Conservation (phyloP, 2,888 invertebrate species). For the Eurytoma californica region DNA sequence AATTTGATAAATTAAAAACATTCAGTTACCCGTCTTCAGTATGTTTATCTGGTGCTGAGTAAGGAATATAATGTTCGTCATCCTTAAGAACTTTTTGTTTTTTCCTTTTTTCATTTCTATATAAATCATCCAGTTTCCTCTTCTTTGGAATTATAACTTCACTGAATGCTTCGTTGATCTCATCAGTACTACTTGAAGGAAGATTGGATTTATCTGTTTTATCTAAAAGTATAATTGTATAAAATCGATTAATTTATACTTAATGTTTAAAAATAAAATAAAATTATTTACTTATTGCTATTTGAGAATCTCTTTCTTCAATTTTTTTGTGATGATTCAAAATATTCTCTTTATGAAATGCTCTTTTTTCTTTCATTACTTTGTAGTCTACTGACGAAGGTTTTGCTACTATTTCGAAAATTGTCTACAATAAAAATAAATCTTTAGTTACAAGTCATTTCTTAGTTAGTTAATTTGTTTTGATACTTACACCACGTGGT, state of each 20-base stretch:
- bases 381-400: slow-evolving; percentile 85
- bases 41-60: slow-evolving; percentile 88
- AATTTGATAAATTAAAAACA: slow-evolving; percentile 16
- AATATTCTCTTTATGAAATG: slow-evolving; percentile 81
- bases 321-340: slow-evolving; percentile 73
- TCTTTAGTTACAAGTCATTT: neutral
- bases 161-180: slow-evolving; percentile 78
- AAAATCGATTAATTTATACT: neutral
- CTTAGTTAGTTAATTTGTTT: neutral
- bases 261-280: neutral
- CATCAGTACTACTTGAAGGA: slow-evolving; percentile 76
- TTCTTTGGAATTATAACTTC: slow-evolving; percentile 79
- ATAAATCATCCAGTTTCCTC: slow-evolving; percentile 78
- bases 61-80: slow-evolving; percentile 91
- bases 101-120: slow-evolving; percentile 76
- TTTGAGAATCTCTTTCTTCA: slow-evolving; percentile 69
- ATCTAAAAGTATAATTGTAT: slow-evolving; percentile 20
- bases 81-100: slow-evolving; percentile 78
- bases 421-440: slow-evolving; percentile 82
- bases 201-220: slow-evolving; percentile 61
- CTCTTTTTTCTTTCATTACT: slow-evolving; percentile 92
- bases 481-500: slow-evolving; percentile 81
- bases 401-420: slow-evolving; percentile 93
- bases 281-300: slow-evolving; percentile 52
- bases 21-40: slow-evolving; percentile 85